phyloP scores from a whole-genome alignment of 2,113 vertebrate genomes.

The Myrmophylax atrothorax region DNA sequence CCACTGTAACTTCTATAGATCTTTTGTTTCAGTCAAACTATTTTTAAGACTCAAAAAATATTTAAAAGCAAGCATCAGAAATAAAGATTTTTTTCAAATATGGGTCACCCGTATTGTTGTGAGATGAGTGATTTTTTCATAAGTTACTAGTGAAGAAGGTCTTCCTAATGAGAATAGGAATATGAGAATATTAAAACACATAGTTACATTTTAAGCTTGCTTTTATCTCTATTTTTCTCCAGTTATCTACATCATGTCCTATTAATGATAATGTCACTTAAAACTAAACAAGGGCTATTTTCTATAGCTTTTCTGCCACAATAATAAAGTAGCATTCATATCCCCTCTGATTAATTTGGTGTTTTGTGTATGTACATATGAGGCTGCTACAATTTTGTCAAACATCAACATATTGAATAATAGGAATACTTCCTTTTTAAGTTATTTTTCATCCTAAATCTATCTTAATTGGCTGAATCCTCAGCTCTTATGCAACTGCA shows the following conservation, averaged over 20 bases:
- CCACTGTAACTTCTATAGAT: not conserved
- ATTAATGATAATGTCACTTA: not conserved
- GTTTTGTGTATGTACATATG: not conserved
- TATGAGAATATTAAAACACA: not conserved
- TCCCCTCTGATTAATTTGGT: not conserved
- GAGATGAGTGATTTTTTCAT: not conserved
- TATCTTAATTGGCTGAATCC: not conserved
- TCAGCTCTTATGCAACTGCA: not conserved
- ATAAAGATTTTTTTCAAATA: not conserved
- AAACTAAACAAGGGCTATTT: not conserved
- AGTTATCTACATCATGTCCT: not conserved
- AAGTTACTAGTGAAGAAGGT: not conserved
- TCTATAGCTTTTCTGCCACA: not conserved
- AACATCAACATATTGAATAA: not conserved
- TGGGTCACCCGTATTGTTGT: not conserved
- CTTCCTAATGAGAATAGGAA: not conserved
- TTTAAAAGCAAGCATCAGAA: not conserved
- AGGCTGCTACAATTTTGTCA: not conserved
- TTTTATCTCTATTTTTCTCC: not conserved
- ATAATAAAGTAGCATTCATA: not conserved
- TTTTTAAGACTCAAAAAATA: not conserved
- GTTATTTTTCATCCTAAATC: not conserved
- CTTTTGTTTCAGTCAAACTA: not conserved
- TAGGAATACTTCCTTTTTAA: not conserved
- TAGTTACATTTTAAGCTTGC: not conserved